Evolutionary conservation across 2,797 vertebrate species (phyloP).

Genomic region (Halcyon smyrnensis): DNA sequence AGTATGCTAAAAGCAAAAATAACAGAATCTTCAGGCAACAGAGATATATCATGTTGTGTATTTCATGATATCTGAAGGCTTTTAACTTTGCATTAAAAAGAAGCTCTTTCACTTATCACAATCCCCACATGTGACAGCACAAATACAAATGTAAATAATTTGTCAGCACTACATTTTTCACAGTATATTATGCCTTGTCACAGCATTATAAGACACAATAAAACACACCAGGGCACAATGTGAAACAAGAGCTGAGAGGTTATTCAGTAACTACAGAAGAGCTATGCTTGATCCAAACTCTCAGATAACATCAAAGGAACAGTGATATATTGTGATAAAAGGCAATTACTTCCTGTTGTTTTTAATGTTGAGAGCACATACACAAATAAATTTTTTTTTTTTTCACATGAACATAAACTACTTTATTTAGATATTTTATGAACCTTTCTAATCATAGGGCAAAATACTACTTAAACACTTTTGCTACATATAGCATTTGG

Average conservation of each 20-base stretch:
- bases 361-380: neutral
- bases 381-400: neutral
- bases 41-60: neutral
- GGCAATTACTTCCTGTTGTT: neutral
- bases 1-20: neutral
- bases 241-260: neutral
- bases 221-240: neutral
- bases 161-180: neutral
- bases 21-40: neutral
- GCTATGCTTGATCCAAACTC: neutral
- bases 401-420: neutral
- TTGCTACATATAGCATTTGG: neutral
- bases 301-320: neutral
- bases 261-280: neutral
- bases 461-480: neutral
- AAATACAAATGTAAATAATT: constrained; percentile 29
- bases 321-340: neutral
- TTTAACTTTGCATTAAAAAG: constrained; percentile 13
- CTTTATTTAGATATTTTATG: neutral
- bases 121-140: constrained; percentile 2
- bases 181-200: neutral
- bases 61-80: neutral
- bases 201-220: neutral
- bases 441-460: neutral
- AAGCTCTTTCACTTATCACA: neutral